phyloP scores from a whole-genome alignment of 1,140 invertebrate genomes.

The Temnothorax longispinosus region DNA sequence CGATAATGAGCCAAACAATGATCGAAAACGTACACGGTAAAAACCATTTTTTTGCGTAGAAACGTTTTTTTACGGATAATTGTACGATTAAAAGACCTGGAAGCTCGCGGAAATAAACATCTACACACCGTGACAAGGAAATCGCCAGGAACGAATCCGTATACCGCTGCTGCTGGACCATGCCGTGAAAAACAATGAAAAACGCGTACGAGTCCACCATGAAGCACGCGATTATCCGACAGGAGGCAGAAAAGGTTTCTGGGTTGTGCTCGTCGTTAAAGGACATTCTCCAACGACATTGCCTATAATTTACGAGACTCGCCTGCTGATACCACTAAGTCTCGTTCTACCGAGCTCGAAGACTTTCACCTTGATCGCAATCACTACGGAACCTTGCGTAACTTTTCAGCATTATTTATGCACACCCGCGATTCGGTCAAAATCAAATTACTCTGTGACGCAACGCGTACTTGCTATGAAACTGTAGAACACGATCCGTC shows the following conservation, averaged over 20 bases:
- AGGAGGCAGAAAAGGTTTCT: constrained; percentile 16
- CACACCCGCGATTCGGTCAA: constrained; percentile 55
- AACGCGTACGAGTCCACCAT: neutral
- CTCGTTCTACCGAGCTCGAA: constrained; percentile 67
- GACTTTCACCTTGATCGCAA: constrained; percentile 75
- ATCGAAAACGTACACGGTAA: too few relatives aligned
- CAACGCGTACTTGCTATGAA: neutral
- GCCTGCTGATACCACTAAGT: constrained; percentile 59
- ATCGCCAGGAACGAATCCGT: constrained; percentile 9
- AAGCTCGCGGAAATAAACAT: neutral
- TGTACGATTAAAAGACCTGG: constrained; percentile 19
- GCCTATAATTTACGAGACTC: constrained; percentile 61
- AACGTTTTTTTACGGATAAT: too few relatives aligned
- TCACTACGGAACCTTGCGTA: constrained; percentile 66
- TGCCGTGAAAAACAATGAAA: constrained; percentile 33
- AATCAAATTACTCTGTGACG: constrained; percentile 51
- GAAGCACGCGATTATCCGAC: constrained; percentile 48
- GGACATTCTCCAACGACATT: constrained; percentile 66
- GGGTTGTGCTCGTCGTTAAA: constrained; percentile 53
- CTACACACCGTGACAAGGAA: neutral
- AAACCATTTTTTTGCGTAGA: too few relatives aligned
- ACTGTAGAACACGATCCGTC: neutral
- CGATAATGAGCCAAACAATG: too few relatives aligned
- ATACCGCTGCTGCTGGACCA: constrained; percentile 16
- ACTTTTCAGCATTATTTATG: constrained; percentile 71